Percentiles rank a stretch among this genome's conserved stretches.
Evolutionary conservation across 2,888 invertebrate genomes (phyloP).

Genomic region (Scrobipalpa atriplicella): DNA sequence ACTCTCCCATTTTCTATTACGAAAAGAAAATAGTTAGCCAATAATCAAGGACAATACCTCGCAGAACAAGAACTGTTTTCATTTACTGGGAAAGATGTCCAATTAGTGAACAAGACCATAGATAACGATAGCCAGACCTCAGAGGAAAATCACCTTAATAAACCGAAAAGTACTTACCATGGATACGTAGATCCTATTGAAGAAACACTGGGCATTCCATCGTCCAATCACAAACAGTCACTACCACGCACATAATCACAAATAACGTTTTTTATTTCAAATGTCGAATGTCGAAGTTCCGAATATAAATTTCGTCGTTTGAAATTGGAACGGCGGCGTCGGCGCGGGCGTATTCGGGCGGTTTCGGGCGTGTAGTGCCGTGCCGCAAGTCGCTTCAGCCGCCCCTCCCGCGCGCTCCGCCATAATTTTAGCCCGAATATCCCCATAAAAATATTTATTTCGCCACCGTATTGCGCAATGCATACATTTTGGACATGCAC

Average conservation of each 20-base stretch:
- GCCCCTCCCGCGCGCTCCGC: slow-evolving; percentile 45
- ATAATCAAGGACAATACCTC: neutral
- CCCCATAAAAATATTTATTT: slow-evolving; percentile 72
- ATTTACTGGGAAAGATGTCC: neutral
- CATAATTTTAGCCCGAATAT: slow-evolving; percentile 50
- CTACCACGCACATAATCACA: slow-evolving; percentile 25
- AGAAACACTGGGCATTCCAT: slow-evolving; percentile 41
- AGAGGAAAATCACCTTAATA: slow-evolving; percentile 21
- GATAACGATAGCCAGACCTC: slow-evolving; percentile 28
- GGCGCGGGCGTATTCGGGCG: slow-evolving; percentile 17
- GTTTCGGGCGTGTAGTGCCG: slow-evolving; percentile 36
- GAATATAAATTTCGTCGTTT: slow-evolving; percentile 21
- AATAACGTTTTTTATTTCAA: slow-evolving; percentile 35
- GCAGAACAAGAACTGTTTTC: neutral
- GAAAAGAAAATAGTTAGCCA: neutral
- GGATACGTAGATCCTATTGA: slow-evolving; percentile 43
- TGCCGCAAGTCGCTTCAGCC: slow-evolving; percentile 32
- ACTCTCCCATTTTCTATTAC: neutral
- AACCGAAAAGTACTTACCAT: slow-evolving; percentile 43
- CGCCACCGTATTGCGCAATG: slow-evolving; percentile 70
- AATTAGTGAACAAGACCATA: slow-evolving; percentile 23
- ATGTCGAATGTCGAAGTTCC: slow-evolving; percentile 38
- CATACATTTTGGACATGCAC: slow-evolving; percentile 56
- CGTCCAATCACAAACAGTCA: slow-evolving; percentile 28
- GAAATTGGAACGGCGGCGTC: slow-evolving; percentile 34